These are phyloP conservation scores for Abrostola triplasia DNA, from an alignment of 2,888 invertebrate genomes.

Conservation along the genomic window DNA sequence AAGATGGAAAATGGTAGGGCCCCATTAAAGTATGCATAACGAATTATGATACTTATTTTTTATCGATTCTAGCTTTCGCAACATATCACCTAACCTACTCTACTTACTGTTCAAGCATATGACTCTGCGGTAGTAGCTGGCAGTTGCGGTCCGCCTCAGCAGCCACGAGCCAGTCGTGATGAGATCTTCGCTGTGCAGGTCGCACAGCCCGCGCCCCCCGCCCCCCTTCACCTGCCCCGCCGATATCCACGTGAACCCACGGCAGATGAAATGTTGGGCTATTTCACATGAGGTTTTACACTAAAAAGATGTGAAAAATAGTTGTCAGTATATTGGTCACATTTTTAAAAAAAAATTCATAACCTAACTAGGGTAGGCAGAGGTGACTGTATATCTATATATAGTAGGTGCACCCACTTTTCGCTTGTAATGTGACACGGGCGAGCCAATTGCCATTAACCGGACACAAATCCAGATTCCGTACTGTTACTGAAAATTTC, in stretches of 20 bases:
- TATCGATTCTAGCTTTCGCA: too few species aligned
- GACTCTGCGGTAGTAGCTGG: slow-evolving; percentile 93
- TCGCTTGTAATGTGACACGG: too few species aligned
- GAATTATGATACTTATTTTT: too few species aligned
- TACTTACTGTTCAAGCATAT: slow-evolving; percentile 94
- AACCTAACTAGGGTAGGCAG: too few species aligned
- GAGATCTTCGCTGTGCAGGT: slow-evolving; percentile 94
- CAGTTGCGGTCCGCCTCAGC: slow-evolving; percentile 87
- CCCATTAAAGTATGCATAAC: too few species aligned
- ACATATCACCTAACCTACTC: too few species aligned
- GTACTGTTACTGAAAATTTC: too few species aligned
- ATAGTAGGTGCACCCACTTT: too few species aligned
- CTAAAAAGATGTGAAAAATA: slow-evolving; percentile 64
- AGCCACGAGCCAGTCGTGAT: slow-evolving; percentile 93
- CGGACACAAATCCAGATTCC: too few species aligned
- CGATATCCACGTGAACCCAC: slow-evolving; percentile 90
- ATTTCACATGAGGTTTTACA: slow-evolving; percentile 90
- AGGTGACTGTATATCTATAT: too few species aligned
- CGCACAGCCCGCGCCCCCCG: slow-evolving; percentile 83
- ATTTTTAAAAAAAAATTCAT: not conserved
- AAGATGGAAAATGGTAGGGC: too few species aligned
- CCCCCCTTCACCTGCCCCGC: slow-evolving; percentile 36
- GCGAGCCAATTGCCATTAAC: too few species aligned
- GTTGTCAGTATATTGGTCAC: not conserved
- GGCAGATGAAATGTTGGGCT: slow-evolving; percentile 90